phyloP scores from a whole-genome alignment of 2,797 vertebrate species.

The Argentina silus region DNA sequence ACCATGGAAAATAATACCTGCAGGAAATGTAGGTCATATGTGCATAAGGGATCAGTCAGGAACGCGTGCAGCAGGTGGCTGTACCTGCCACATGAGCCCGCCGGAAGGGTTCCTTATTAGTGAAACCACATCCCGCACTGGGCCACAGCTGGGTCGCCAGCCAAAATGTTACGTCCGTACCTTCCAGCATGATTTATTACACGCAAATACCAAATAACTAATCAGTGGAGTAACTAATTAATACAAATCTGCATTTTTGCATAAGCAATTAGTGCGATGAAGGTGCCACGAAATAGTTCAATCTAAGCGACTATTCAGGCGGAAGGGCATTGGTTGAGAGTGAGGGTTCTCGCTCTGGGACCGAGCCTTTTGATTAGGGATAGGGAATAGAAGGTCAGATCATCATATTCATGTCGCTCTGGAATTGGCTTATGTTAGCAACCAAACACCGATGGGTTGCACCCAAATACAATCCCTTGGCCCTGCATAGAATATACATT shows the following conservation, averaged over 20 bases:
- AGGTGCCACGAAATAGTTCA: slow-evolving; percentile 83
- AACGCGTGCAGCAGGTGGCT: slow-evolving; percentile 82
- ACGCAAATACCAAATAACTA: slow-evolving; percentile 86
- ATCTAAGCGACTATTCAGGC: slow-evolving; percentile 82
- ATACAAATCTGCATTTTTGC: slow-evolving; percentile 93
- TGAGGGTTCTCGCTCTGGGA: slow-evolving; percentile 76
- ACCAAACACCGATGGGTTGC: background rate
- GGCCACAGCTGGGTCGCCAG: slow-evolving; percentile 80
- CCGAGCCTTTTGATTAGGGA: slow-evolving; percentile 82
- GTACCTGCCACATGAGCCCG: slow-evolving; percentile 80
- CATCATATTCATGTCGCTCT: slow-evolving; percentile 77
- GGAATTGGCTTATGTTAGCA: background rate
- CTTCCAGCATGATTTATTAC: slow-evolving; percentile 86
- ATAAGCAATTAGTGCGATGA: slow-evolving; percentile 88
- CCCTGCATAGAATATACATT: too few relatives aligned
- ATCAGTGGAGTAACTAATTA: slow-evolving; percentile 91
- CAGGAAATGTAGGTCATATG: background rate
- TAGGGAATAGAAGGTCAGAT: slow-evolving; percentile 84
- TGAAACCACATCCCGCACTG: slow-evolving; percentile 78
- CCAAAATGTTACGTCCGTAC: slow-evolving; percentile 77
- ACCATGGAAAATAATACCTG: background rate
- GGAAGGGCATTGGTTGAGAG: slow-evolving; percentile 80
- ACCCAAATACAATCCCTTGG: background rate
- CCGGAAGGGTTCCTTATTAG: slow-evolving; percentile 80
- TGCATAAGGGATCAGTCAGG: slow-evolving; percentile 59